These are phyloP conservation scores for Micrasema minimum DNA, from an alignment of 1,140 invertebrate species.

Conservation along the genomic window DNA sequence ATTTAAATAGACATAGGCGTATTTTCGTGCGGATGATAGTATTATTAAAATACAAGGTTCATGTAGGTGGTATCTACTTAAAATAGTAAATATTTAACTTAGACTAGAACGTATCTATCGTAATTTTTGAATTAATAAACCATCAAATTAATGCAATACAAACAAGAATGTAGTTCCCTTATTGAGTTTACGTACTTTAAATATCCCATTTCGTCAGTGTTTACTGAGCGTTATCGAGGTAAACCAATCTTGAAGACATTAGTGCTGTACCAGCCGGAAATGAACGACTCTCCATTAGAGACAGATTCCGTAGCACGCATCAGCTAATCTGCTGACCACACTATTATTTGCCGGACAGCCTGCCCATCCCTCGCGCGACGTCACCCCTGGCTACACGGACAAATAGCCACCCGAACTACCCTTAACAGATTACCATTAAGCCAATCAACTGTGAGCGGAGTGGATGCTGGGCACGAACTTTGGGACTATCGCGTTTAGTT, in stretches of 20 bases:
- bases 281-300: constrained; percentile 31
- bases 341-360: constrained; percentile 34
- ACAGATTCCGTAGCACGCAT: constrained; percentile 20
- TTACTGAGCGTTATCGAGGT: constrained; percentile 20
- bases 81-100: no score
- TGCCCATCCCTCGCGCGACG: not conserved
- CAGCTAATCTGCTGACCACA: constrained; percentile 33
- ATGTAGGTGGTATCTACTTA: no score
- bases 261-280: not conserved
- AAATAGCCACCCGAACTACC: constrained; percentile 20
- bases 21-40: no score
- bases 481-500: no score
- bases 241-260: constrained; percentile 4
- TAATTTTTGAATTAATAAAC: no score
- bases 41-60: no score
- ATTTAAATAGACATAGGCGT: no score
- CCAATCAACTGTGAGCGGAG: constrained; percentile 25
- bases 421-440: constrained; percentile 31
- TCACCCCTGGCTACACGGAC: constrained; percentile 11
- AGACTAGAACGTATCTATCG: no score
- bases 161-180: not conserved
- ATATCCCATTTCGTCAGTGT: not conserved
- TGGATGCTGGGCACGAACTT: constrained; percentile 9
- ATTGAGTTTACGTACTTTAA: no score
- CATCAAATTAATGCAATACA: constrained; percentile 1